Evolutionary conservation across 1,140 invertebrate genomes (phyloP), one percentile per base, ranked within the genome.

Genomic region (Nasonia longicornis): DNA sequence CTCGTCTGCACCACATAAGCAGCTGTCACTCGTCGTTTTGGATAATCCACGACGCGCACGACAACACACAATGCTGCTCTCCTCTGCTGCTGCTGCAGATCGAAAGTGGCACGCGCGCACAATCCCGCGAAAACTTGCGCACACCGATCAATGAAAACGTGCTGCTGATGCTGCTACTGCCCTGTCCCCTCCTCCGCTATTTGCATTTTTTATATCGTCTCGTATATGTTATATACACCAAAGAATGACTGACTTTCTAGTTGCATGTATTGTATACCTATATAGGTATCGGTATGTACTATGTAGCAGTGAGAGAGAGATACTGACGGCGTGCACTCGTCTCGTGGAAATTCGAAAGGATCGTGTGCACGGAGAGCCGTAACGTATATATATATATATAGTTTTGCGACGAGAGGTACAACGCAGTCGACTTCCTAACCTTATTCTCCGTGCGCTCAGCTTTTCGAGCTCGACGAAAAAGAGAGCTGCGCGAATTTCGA

Each of bases 121-220:
- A 67, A 31, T 31, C 29, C 3, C 66, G 66, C 66, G 66, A 67
- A 67, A 67, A 67, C 66, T 7, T 22, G 66, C 22, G 66, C 66
- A n/a, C 22, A 31, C 66, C 66, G 66, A 67, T 67, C 66, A 67
- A 67, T 67, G 66, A 67, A 67, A 67, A 67, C 29, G 66, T 29
- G 22, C 22, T 52, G 48, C 48, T 52, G 16, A 2, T 52, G 16
- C 48, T 48, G 45, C 45, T 12, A 14, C 45, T 48, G 45, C 48
- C 48, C 48, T 16, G 12, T 52, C 48, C 14, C 48, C 48, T 16
- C 12, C 48, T 52, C 16, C 48, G 20, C 48, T 52, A 16, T 52
- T 52, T 52, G 48, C 48, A 52, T 52, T 20, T 52, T 52, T 52
- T 52, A 52, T 52, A 14, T 52, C 48, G 16, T 7, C 38, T 42